Evolutionary conservation across 1,140 invertebrate genomes (phyloP), one percentile per base, ranked within the genome.

Genomic region (Eriosoma lanigerum): DNA sequence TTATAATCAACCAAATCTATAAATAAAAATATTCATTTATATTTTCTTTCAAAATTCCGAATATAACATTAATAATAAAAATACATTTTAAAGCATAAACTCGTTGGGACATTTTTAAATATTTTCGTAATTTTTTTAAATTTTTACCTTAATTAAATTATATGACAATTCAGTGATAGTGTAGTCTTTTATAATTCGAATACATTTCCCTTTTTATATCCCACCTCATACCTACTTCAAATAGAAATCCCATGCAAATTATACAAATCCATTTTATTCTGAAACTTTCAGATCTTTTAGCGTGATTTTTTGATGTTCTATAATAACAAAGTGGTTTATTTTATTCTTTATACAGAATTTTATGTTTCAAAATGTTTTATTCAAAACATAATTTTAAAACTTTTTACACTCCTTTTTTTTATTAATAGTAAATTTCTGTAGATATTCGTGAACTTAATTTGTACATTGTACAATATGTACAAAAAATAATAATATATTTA

Each of bases 331-430:
- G 4, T 21, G 1, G 3, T 68, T 24, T 68, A 68, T 44, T 66
- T 66, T 38, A n/a, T 66, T 21, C 12, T 66, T n/a, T 38, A 66
- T 38, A n/a, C 32, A 38, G 19, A 46, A 21, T 66, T 66, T 66
- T 21, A 44, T 1, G n/a, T 62, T 48, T 38, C 26, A n/a, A 24
- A 46, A 24, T 24, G n/a, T 46, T 29, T n/a, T 46, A 68, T 68
- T 68, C 38, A 46, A 68, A n/a, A 68, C n/a, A 62, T 32, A 44
- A 68, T 68, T 68, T 68, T 17, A 68, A 68, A 68, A 46, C 64
- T 44, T 68, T 62, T 6, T 13, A 68, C 12, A 21, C 38, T 24
- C 9, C 32, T 19, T 9, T 32, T 46, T 68, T 66, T 46, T 29
- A 66, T 44, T 66, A 46, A 21, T 44, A 44, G 32, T 46, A 68